Evolutionary conservation across 1,140 invertebrate genomes (phyloP), one percentile per base, ranked within the genome.

Genomic region (Magallana angulata): DNA sequence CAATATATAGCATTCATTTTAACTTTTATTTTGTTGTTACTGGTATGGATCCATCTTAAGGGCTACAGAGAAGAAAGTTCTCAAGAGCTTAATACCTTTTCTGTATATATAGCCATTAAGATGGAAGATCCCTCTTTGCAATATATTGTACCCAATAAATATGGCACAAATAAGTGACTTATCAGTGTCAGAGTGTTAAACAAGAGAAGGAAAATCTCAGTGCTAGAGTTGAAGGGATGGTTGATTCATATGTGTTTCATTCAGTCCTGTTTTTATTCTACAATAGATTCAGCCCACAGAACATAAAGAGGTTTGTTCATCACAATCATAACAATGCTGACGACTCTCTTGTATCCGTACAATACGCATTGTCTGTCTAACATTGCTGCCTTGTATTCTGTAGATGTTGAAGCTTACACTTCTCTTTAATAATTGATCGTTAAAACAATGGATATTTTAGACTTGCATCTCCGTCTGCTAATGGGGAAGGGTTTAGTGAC

Each of bases 201-300:
- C 36, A 48, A 48, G 36, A 48, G 36, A 3, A 48, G 36, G 5
- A 48, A 48, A 4, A 2, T 48, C 36, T 4, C 36, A 11, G 36
- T 76, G 12, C 11, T 30, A 76, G 24, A 71, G 24, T 18, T 30
- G 36, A 30, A 76, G 24, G 6, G 7, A 76, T 76, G 68, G 68
- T 9, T 76, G 24, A 57, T 16, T 24, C 9, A 24, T 24, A n/a
- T 80, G 6, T 56, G 16, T n/a, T 83, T 82, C 7, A 57, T 57
- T 18, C 24, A 58, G n/a, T 76, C 24, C 11, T 36, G 24, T 76
- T 76, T 76, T 76, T 76, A 24, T 71, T 71, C 24, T 30, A 76
- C 68, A 76, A 76, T 76, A 76, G 68, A 76, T 76, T 12, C 68
- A 76, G 68, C 68, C 68, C 68, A 30, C 68, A 76, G 68, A 76